These are phyloP conservation scores for Mactra quadrangularis DNA, from an alignment of 1,140 invertebrate genomes.

Conservation along the genomic window DNA sequence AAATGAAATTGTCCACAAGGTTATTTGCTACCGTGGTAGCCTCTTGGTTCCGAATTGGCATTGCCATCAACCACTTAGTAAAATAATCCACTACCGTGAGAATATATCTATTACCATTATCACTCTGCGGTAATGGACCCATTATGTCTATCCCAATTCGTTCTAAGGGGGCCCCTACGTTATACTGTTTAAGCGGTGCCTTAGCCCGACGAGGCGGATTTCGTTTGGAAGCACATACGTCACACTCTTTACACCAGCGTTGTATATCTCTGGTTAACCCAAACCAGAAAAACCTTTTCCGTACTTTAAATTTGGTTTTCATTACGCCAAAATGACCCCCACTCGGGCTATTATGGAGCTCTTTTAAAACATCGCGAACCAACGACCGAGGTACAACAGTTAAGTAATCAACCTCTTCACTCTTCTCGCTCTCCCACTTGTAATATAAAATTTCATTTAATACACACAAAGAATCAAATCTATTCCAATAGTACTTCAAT, in stretches of 20 bases:
- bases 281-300: neutral
- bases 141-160: too few species aligned
- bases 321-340: conserved; percentile 31
- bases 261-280: too few species aligned
- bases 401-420: neutral
- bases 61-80: too few species aligned
- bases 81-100: too few species aligned
- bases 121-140: too few species aligned
- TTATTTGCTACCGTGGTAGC: too few species aligned
- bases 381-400: neutral
- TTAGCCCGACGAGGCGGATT: neutral
- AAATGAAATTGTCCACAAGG: too few species aligned
- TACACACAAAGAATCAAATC: conserved; percentile 27
- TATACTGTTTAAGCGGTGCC: conserved; percentile 31
- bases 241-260: conserved; percentile 51
- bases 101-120: too few species aligned
- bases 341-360: neutral
- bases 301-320: neutral
- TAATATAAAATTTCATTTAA: neutral
- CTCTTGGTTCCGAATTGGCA: too few species aligned
- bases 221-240: conserved; percentile 36
- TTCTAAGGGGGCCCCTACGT: too few species aligned
- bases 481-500: conserved; percentile 41
- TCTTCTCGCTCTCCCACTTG: neutral
- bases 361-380: neutral